Evolutionary conservation across 2,797 vertebrate genomes (phyloP), one percentile per base, ranked within the genome.

Genomic region (Neomorphus geoffroyi): DNA sequence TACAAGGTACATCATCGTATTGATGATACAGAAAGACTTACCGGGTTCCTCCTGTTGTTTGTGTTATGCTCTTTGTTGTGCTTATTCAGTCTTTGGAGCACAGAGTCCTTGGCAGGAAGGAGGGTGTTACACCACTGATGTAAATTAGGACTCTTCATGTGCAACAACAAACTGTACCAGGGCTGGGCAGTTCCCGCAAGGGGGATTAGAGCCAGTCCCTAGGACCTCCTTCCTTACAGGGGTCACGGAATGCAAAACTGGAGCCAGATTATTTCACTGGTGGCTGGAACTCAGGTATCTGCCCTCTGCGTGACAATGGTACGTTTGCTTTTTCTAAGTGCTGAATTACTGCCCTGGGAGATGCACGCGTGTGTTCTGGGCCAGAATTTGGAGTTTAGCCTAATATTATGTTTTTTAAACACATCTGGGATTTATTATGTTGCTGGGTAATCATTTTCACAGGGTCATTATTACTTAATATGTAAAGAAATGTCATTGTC

Each of bases 351-450:
- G 72, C 37, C 61, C 87, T 94, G 93, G 91, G 95, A 95, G 85
- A 95, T 73, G 43, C 70, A 81, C 51, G 60, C 65, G 74, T 57
- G 78, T 7, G 0, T 92, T 95, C 81, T 2, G 4, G 82, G 72
- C 41, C 51, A 72, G 81, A 80, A 82, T 88, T 81, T 94, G 81
- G 79, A 84, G 45, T 86, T 90, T 61, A 91, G 75, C 54, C 73
- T 66, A 66, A 83, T 88, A 80, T 10, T 72, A 37, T 90, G 75
- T 43, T 91, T 92, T 94, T 92, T 60, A 82, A 97, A 82, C 83
- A 92, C 92, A 96, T 96, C 92, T 96, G 95, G 80, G 45, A 73
- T 88, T 87, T 90, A 58, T 96, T 93, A 90, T 65, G 58, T 96
- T 93, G 65, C 70, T 86, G 89, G 32, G 72, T 86, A 91, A 90